phyloP scores from a whole-genome alignment of 37 sponge, comb jelly and placozoan species.

The Amphimedon queenslandica region DNA sequence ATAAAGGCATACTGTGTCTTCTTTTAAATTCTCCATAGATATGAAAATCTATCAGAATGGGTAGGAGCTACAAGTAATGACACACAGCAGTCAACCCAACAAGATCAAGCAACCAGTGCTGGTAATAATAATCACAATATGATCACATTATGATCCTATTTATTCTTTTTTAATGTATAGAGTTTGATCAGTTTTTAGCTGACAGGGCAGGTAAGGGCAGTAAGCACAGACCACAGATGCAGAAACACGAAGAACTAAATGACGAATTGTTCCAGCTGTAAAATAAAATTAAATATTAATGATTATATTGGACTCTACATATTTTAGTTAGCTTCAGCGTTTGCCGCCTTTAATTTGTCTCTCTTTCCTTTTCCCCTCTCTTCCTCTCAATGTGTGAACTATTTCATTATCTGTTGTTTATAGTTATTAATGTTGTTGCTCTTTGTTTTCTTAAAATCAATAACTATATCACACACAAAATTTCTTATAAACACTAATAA shows the following conservation, averaged over 20 bases:
- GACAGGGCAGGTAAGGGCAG: slow-evolving; percentile 51
- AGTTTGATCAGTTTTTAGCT: slow-evolving; percentile 83
- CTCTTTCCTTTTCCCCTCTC: not conserved
- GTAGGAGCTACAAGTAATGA: slow-evolving; percentile 16
- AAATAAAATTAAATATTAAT: no score
- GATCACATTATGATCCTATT: not conserved
- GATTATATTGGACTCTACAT: not conserved
- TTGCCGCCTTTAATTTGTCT: not conserved
- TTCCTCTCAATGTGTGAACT: not conserved
- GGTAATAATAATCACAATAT: slow-evolving; percentile 17
- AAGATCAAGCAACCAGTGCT: slow-evolving; percentile 68
- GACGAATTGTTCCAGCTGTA: slow-evolving; percentile 81
- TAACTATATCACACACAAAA: no score
- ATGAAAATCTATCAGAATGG: slow-evolving; percentile 50
- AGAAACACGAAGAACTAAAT: slow-evolving; percentile 57
- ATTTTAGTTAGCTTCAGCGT: not conserved
- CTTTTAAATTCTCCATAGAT: no score
- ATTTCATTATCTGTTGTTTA: not conserved
- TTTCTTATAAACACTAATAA: no score
- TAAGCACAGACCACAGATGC: slow-evolving; percentile 79
- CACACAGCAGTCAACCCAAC: not conserved
- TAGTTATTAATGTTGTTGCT: not conserved
- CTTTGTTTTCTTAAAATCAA: not conserved
- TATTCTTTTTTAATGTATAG: slow-evolving; percentile 9
- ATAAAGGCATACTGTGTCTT: no score